These are phyloP conservation scores for zebrafish (Danio rerio) DNA, from an alignment of 2,113 vertebrate genomes.

Conservation along the genomic window DNA sequence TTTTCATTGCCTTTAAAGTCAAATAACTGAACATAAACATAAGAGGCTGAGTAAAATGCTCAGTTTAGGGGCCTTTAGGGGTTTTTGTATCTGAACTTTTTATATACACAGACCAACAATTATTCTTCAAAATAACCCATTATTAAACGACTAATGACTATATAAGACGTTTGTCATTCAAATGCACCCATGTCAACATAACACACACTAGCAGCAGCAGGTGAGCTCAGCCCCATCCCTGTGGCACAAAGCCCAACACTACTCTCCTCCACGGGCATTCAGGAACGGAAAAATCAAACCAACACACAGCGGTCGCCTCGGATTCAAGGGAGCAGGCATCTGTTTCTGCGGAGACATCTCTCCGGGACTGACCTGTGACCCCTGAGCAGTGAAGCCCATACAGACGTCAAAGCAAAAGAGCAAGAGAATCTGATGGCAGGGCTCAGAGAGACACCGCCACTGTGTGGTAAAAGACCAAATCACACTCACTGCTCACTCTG, in stretches of 20 bases:
- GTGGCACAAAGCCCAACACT: constrained; percentile 50
- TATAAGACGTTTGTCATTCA: no score
- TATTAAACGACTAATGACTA: no score
- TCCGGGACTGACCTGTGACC: constrained; percentile 49
- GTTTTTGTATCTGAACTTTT: no score
- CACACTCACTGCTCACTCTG: constrained; percentile 36
- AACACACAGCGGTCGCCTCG: constrained; percentile 23
- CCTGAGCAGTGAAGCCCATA: constrained; percentile 48
- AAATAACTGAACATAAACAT: no score
- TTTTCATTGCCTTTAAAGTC: no score
- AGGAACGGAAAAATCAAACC: constrained; percentile 39
- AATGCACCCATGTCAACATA: no score
- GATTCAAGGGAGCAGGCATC: constrained; percentile 55
- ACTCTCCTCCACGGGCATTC: constrained; percentile 39
- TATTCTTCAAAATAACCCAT: no score
- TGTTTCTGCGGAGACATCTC: constrained; percentile 55
- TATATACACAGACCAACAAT: no score
- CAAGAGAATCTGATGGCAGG: neutral
- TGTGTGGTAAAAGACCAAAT: constrained; percentile 63
- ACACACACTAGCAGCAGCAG: no score
- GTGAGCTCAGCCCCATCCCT: constrained; percentile 46
- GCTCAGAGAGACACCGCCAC: constrained; percentile 50
- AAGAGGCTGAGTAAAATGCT: no score
- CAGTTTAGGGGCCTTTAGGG: no score
- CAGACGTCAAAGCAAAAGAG: neutral